Conservation (phyloP, 1,140 invertebrate species). For the Pteromalus puparum region DNA sequence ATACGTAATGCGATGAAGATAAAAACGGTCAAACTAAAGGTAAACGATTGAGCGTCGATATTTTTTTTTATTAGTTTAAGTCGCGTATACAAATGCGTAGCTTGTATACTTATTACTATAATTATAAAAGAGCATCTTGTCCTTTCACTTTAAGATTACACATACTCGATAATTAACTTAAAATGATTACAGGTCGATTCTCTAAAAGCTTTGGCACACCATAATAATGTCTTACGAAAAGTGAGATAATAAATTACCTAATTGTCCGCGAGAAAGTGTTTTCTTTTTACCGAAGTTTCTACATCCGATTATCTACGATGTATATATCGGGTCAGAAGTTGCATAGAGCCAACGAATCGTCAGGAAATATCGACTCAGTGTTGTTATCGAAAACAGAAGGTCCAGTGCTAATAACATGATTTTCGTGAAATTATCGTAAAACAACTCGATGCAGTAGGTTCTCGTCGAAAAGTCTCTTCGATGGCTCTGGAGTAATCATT, state of each 20-base stretch:
- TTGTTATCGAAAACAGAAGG: conserved; percentile 14
- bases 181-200: conserved; percentile 34
- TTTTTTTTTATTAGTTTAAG: not conserved
- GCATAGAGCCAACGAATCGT: not conserved
- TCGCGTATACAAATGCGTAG: no score
- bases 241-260: conserved; percentile 11
- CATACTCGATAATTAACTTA: conserved; percentile 15
- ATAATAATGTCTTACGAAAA: conserved; percentile 26
- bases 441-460: not conserved
- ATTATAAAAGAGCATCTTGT: conserved; percentile 2
- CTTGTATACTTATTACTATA: not conserved
- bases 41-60: not conserved
- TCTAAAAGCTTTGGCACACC: conserved; percentile 28
- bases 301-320: not conserved
- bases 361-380: not conserved
- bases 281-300: not conserved
- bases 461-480: not conserved
- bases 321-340: not conserved
- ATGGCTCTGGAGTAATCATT: not conserved
- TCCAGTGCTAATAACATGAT: not conserved
- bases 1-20: no score
- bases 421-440: conserved; percentile 27
- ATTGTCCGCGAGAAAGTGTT: not conserved
- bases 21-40: no score
- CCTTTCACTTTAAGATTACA: conserved; percentile 15